These are phyloP conservation scores for Scalopus aquaticus DNA, from an alignment of 2,113 vertebrate genomes.

Conservation along the genomic window DNA sequence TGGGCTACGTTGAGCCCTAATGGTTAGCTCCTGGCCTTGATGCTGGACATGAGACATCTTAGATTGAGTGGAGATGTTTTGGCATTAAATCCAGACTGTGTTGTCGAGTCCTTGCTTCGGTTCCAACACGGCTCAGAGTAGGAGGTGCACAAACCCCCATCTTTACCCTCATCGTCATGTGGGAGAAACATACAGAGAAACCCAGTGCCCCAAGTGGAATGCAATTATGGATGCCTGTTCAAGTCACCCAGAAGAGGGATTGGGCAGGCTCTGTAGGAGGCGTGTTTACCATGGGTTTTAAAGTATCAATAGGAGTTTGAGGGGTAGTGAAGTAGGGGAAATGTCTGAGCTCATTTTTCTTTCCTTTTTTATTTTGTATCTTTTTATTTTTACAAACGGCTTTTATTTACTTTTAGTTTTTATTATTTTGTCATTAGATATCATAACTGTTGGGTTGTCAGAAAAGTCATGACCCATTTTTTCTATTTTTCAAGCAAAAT, in stretches of 20 bases:
- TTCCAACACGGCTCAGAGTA: not conserved
- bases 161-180: not conserved
- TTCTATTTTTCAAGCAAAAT: too few relatives aligned
- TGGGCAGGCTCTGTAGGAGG: not conserved
- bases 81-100: not conserved
- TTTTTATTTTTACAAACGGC: too few relatives aligned
- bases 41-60: not conserved
- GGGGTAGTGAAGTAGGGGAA: not conserved
- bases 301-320: conserved; percentile 16
- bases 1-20: not conserved
- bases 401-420: too few relatives aligned
- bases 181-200: not conserved
- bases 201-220: accelerated
- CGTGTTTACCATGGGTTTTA: not conserved
- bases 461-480: too few relatives aligned
- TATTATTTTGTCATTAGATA: too few relatives aligned
- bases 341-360: not conserved
- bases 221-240: not conserved
- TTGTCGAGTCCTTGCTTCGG: not conserved
- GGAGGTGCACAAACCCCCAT: accelerated
- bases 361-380: too few relatives aligned
- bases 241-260: not conserved
- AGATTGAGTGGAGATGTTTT: not conserved
- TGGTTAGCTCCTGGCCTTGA: not conserved
- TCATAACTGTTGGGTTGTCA: too few relatives aligned